Evolutionary conservation across 1,140 invertebrate genomes (phyloP), one percentile per base, ranked within the genome.

Genomic region (Ylistrum balloti): DNA sequence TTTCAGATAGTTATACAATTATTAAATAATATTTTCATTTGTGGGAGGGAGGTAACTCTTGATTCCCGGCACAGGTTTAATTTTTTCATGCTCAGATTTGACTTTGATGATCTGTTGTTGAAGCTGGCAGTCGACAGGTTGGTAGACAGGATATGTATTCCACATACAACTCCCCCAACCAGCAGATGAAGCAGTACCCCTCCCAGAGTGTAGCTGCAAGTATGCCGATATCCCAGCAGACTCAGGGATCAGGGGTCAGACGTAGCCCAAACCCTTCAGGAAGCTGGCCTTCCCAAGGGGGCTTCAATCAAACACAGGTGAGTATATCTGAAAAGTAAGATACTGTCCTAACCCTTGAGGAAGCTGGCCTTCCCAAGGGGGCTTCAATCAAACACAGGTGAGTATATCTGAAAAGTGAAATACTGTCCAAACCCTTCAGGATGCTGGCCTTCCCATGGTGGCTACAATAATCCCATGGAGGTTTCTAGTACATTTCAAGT

Each of bases 171-270:
- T 92, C 93, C 0, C 93, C 93, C 20, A 90, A 93, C 85, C 92
- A 92, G 33, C 92, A 92, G 33, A 95, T 95, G 90, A 95, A 95
- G 90, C 56, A 74, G 56, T 95, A 95, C 87, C 93, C 94, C 22
- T 90, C 88, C 11, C 94, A 95, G 48, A 91, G 92, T 90, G 91
- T 88, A 33, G 90, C 92, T 28, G 90, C 91, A 17, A 92, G 86
- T 38, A 93, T 95, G 91, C 90, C 93, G 15, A 48, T 94, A 85
- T 91, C 92, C 41, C 93, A 93, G 85, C 86, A 87, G 41, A 89
- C 93, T 22, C 91, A 90, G 85, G 92, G 89, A 33, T 45, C 91
- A 15, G 91, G 92, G 86, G 93, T 92, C 41, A 92, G 94, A 33
- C 89, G 92, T 38, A 94, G 92, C 88, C 94, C 94, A 9, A 93